These are phyloP conservation scores for Valencia hispanica DNA, from an alignment of 2,797 vertebrate genomes.

Conservation along the genomic window DNA sequence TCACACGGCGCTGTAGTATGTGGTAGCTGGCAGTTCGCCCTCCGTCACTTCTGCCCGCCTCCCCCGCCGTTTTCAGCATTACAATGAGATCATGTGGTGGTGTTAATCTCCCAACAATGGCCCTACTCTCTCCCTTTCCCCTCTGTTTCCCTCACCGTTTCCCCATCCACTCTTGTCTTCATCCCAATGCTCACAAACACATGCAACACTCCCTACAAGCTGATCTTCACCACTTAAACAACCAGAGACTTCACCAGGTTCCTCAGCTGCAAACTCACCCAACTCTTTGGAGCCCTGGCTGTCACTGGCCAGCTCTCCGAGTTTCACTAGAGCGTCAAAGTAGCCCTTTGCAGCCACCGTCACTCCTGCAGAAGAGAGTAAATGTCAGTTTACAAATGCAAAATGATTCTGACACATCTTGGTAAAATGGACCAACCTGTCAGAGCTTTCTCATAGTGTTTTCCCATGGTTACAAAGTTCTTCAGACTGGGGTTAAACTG, in stretches of 20 bases:
- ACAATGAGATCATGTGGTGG: slow-evolving; percentile 90
- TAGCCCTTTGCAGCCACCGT: slow-evolving; percentile 88
- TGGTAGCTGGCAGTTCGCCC: slow-evolving; percentile 77
- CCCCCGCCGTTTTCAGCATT: slow-evolving; percentile 84
- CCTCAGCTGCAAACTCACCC: slow-evolving; percentile 76
- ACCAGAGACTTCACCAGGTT: slow-evolving; percentile 35
- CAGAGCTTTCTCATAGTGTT: slow-evolving; percentile 85
- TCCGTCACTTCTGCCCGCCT: slow-evolving; percentile 76
- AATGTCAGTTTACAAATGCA: neutral
- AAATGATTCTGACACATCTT: neutral
- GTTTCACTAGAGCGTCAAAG: slow-evolving; percentile 87
- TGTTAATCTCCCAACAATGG: slow-evolving; percentile 90
- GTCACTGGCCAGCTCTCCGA: slow-evolving; percentile 87
- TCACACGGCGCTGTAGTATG: slow-evolving; percentile 71
- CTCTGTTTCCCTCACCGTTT: slow-evolving; percentile 69
- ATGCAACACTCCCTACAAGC: slow-evolving; percentile 35
- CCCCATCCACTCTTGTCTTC: slow-evolving; percentile 66
- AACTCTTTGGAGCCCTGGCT: slow-evolving; percentile 89
- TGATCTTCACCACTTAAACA: slow-evolving; percentile 37
- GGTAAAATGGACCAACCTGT: slow-evolving; percentile 72
- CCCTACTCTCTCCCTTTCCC: slow-evolving; percentile 76
- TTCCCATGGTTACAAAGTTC: slow-evolving; percentile 89
- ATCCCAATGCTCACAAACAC: slow-evolving; percentile 50
- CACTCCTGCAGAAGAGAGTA: slow-evolving; percentile 75
- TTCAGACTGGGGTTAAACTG: slow-evolving; percentile 90